Conservation (phyloP, 2,113 vertebrate species). For the Axis porcinus region DNA sequence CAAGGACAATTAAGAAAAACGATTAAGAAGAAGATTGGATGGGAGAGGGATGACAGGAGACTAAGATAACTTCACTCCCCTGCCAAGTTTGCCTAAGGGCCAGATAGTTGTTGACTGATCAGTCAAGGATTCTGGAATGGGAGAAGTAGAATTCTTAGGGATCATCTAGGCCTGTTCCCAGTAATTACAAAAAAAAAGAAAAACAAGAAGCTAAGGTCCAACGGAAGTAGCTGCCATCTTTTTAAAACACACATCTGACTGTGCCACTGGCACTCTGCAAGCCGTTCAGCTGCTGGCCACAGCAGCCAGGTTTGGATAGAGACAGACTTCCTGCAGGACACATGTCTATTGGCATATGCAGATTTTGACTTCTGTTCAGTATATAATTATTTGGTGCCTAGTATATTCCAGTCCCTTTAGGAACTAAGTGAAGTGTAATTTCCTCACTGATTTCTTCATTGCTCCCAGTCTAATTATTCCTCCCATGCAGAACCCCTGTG, state of each 20-base stretch:
- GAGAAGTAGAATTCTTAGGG: not conserved
- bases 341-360: not conserved
- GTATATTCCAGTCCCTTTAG: not conserved
- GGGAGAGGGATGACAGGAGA: not conserved
- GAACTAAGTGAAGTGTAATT: not conserved
- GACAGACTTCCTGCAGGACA: rapidly evolving
- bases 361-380: not conserved
- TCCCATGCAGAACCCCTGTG: not conserved
- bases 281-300: not conserved
- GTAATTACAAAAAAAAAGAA: not conserved
- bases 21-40: not conserved
- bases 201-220: not conserved
- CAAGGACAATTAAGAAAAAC: not conserved
- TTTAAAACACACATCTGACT: not conserved
- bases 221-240: not conserved
- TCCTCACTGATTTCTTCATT: not conserved
- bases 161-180: not conserved
- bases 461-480: not conserved
- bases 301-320: not conserved
- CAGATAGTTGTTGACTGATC: not conserved
- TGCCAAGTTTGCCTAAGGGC: not conserved
- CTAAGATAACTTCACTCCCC: not conserved
- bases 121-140: not conserved
- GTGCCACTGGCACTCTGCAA: rapidly evolving
- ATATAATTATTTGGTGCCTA: not conserved